These are phyloP conservation scores for Agapostemon virescens DNA, from an alignment of 2,888 invertebrate genomes.

Conservation along the genomic window DNA sequence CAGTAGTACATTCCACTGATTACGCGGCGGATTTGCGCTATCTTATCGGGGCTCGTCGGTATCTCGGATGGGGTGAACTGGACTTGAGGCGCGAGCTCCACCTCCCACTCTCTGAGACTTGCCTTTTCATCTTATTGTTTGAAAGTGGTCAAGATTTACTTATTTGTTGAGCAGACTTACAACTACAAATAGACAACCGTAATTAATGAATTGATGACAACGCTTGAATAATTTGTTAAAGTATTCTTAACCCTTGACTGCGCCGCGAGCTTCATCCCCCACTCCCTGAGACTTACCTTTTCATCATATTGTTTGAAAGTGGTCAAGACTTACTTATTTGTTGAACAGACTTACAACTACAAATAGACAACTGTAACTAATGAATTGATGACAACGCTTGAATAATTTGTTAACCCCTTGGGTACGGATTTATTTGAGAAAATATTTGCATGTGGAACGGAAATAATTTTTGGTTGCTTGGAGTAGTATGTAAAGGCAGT, in stretches of 20 bases:
- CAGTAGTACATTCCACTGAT: not conserved
- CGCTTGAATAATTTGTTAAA: too few relatives aligned
- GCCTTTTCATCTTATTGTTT: not conserved
- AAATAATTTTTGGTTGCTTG: too few relatives aligned
- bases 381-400: too few relatives aligned
- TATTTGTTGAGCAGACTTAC: not conserved
- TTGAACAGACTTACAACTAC: not conserved
- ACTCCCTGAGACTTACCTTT: not conserved
- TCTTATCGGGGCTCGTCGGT: conserved; percentile 14
- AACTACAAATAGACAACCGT: too few relatives aligned
- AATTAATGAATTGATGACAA: too few relatives aligned
- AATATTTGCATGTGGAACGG: too few relatives aligned
- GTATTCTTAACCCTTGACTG: too few relatives aligned
- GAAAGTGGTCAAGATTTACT: not conserved
- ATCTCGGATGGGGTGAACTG: not conserved
- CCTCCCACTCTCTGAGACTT: not conserved
- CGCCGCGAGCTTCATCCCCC: too few relatives aligned
- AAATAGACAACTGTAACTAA: too few relatives aligned
- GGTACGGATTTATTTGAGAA: too few relatives aligned
- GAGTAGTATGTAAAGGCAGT: too few relatives aligned
- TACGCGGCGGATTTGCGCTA: not conserved
- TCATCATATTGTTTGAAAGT: not conserved
- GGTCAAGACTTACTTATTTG: not conserved
- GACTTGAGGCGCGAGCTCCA: not conserved
- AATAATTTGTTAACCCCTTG: too few relatives aligned